phyloP scores from a whole-genome alignment of 2,797 vertebrate species.

The Chelmon rostratus region DNA sequence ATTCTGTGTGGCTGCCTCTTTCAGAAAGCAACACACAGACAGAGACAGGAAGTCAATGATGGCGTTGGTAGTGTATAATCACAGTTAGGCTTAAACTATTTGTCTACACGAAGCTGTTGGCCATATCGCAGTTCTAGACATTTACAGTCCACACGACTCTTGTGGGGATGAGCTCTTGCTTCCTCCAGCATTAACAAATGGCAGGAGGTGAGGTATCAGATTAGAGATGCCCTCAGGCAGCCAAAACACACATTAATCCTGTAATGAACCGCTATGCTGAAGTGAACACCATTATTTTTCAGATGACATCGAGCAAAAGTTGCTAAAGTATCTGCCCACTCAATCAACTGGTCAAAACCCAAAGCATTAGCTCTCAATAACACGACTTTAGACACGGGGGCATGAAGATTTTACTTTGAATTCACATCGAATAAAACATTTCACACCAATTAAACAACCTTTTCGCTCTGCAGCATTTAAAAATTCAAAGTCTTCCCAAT shows the following conservation, averaged over 20 bases:
- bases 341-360: conserved; percentile 38
- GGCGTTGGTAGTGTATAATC: conserved; percentile 50
- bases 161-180: conserved; percentile 51
- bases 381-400: not conserved
- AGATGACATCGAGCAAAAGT: conserved; percentile 52
- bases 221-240: conserved; percentile 66
- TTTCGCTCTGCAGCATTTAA: not conserved
- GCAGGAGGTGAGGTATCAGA: conserved; percentile 65
- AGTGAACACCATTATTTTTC: conserved; percentile 59
- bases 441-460: conserved; percentile 9
- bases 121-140: conserved; percentile 47
- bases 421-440: not conserved
- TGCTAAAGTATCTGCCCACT: conserved; percentile 40
- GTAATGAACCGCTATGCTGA: conserved; percentile 56
- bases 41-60: conserved; percentile 54
- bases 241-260: conserved; percentile 68
- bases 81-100: conserved; percentile 46
- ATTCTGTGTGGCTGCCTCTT: conserved; percentile 21
- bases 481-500: not conserved
- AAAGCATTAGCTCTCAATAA: conserved; percentile 2
- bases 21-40: conserved; percentile 16
- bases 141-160: conserved; percentile 47
- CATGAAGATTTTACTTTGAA: not conserved
- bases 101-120: conserved; percentile 53
- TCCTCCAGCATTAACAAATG: conserved; percentile 65